phyloP scores from a whole-genome alignment of 2,888 invertebrate species.

The Macaria notata region DNA sequence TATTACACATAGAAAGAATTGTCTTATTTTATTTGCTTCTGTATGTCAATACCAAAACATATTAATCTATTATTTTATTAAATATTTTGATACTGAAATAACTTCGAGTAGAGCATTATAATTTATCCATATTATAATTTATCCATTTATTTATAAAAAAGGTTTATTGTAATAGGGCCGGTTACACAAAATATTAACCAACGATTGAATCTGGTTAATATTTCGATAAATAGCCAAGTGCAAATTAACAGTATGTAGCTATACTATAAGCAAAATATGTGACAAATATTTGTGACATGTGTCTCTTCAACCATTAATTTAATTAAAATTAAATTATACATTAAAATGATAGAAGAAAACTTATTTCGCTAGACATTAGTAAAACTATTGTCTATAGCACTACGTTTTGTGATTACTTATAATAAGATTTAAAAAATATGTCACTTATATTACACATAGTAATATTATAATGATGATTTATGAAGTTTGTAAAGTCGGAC shows the following conservation, averaged over 20 bases:
- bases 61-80: background rate
- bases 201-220: background rate
- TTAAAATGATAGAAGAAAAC: conserved; percentile 56
- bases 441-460: no score
- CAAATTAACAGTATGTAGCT: no score
- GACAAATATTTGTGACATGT: background rate
- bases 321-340: conserved; percentile 68
- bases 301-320: conserved; percentile 65
- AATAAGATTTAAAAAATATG: no score
- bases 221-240: no score
- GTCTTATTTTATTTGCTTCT: conserved; percentile 1
- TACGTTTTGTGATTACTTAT: background rate
- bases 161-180: background rate
- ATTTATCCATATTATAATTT: conserved; percentile 39
- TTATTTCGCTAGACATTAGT: background rate
- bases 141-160: background rate
- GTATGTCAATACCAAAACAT: conserved; percentile 2
- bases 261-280: background rate
- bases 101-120: conserved; percentile 48
- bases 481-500: conserved; percentile 38
- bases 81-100: conserved; percentile 12
- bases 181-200: background rate
- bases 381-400: background rate
- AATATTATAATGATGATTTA: no score
- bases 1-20: background rate